Evolutionary conservation across 2,113 vertebrate species (phyloP), one percentile per base, ranked within the genome.

Genomic region (Eurystomus gularis): DNA sequence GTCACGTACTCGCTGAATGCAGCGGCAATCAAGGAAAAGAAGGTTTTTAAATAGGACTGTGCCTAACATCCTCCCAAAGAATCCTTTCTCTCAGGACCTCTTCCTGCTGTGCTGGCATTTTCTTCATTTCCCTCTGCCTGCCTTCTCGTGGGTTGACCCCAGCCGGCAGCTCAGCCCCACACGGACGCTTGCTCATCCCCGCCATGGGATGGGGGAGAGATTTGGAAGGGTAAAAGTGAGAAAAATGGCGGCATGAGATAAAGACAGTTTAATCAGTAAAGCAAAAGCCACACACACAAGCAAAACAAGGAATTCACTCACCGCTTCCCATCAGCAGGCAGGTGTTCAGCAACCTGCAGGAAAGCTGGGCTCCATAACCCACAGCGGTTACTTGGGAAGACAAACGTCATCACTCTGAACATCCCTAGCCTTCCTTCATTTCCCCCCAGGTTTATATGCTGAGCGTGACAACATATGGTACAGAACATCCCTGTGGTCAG

Each of bases 401-500:
- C 8, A 71, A 78, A 48, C 0, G 1, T 23, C 15, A 6, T 28
- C 15, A 19, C 65, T 40, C 10, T 0, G 0, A 79, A 39, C 1
- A 0, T 42, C 42, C 42, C 42, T 15, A 42, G 11, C 42, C 16
- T 52, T 16, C 28, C 16, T 70, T 2, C 54, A 51, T 28, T 21
- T n/a, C 16, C 7, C 14, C 17, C 6, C 24, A 44, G n/a, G 15
- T 72, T 28, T 40, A 2, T 5, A 1, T 7, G 15, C 37, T 48
- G n/a, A 13, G 4, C 18, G 31, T 2, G 57, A 13, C 0, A 0
- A 9, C 24, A 1, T 3, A 4, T 0, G 5, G 6, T 31, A 3
- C 23, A 54, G 28, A 5, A 21, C 24, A 49, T 20, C 21, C n/a
- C 44, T 29, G 9, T 20, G 54, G 31, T 40, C 39, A 20, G 6